Percentiles rank a stretch among this genome's conserved stretches.
Evolutionary conservation across 2,888 invertebrate species (phyloP).

Genomic region (Plebejus melissa): DNA sequence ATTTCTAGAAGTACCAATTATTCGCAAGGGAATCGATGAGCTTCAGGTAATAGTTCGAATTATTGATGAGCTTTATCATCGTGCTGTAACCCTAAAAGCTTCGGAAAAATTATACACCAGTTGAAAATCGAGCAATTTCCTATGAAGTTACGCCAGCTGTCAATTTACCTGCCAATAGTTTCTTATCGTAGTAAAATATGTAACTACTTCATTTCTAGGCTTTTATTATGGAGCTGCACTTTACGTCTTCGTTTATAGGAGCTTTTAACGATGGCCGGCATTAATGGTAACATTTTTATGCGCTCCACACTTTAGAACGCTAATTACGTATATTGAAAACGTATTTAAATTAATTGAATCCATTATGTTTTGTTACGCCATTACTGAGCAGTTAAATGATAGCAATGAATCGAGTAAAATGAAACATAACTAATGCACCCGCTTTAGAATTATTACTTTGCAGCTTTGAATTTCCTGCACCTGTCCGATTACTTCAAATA

Average conservation of each 20-base stretch:
- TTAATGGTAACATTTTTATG: slow-evolving; percentile 10
- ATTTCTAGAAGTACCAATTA: neutral
- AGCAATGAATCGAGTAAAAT: neutral
- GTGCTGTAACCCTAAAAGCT: slow-evolving; percentile 26
- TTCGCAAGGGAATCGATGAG: slow-evolving; percentile 28
- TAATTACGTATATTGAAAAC: slow-evolving; percentile 2
- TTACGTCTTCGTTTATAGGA: slow-evolving; percentile 14
- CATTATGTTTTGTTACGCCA: slow-evolving; percentile 11
- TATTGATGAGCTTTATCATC: slow-evolving; percentile 14
- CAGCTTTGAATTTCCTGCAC: neutral
- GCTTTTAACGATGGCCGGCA: neutral
- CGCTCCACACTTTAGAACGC: slow-evolving; percentile 4
- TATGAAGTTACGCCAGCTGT: slow-evolving; percentile 27
- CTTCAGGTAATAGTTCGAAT: neutral
- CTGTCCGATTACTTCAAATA: neutral
- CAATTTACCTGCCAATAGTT: slow-evolving; percentile 33
- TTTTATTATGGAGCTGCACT: slow-evolving; percentile 22
- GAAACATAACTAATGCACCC: neutral
- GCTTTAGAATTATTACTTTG: neutral
- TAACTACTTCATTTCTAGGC: slow-evolving; percentile 30
- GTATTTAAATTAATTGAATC: slow-evolving; percentile 17
- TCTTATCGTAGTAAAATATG: slow-evolving; percentile 32
- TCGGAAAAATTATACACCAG: slow-evolving; percentile 31
- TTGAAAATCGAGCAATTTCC: slow-evolving; percentile 32
- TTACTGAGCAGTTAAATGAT: neutral